A percentile compares a stretch with the other conserved stretches of the same genome.
Conservation (phyloP, 2,888 invertebrate species). For the Allolobophora icterica region DNA sequence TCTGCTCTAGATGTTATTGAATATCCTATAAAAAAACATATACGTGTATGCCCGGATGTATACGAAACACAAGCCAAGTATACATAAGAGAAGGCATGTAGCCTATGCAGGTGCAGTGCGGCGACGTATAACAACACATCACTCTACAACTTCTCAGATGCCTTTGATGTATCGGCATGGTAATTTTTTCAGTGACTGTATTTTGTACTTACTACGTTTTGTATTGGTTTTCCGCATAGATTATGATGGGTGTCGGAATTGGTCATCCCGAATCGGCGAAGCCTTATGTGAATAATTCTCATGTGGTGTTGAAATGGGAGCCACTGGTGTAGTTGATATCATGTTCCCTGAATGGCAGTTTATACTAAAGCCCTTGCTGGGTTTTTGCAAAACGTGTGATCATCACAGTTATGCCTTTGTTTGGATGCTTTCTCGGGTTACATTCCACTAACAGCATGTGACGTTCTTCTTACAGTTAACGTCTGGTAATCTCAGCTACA, state of each 20-base stretch:
- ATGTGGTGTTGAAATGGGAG: not conserved
- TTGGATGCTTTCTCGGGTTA: too few relatives aligned
- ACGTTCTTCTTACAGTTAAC: too few relatives aligned
- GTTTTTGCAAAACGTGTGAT: not conserved
- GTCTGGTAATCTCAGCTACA: too few relatives aligned
- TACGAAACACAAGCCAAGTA: conserved; percentile 17
- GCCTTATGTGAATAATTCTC: not conserved
- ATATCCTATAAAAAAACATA: not conserved
- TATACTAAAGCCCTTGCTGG: not conserved
- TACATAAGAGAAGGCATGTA: too few relatives aligned
- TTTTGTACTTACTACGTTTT: not conserved
- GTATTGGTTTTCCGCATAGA: not conserved
- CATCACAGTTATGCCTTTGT: too few relatives aligned
- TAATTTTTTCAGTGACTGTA: not conserved
- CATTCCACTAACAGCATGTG: too few relatives aligned
- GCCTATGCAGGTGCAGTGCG: not conserved
- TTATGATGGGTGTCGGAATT: not conserved
- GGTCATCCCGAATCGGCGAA: not conserved
- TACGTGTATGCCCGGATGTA: not conserved
- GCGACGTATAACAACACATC: not conserved
- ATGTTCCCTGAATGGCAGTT: not conserved
- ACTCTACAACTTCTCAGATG: conserved; percentile 17
- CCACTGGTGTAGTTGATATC: not conserved
- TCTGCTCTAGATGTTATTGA: not conserved
- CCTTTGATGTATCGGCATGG: not conserved